Base-by-base conservation (phyloP, 2,797 vertebrate species). In the Corythornis leucogaster region DNA sequence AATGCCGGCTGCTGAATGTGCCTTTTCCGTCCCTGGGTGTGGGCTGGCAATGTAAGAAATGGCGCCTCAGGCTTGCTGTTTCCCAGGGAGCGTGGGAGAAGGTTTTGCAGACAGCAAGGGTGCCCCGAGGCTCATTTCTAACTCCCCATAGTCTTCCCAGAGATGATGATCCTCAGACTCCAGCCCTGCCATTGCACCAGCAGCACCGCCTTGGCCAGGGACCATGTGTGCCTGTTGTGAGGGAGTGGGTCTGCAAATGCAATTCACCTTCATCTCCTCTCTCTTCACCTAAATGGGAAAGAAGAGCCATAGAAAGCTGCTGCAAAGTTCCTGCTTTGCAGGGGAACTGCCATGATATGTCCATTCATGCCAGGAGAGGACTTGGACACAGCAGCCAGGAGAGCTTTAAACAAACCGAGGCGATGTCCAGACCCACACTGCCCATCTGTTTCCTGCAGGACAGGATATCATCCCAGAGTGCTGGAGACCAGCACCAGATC, bases 141-240 rank as follows among this genome's bases (percentile, higher is more conserved):
- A 43, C 40, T 57, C 55, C n/a, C 14, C 18, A 12, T 38, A 35
- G 31, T 15, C 12, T 43, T 80, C 59, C 19, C 9, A 5, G 40
- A 0, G 0, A 6, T 28, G 61, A 38, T 9, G 7, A 3, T 12
- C 13, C 21, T 38, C 13, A 5, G 48, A n/a, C 28, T 70, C 18
- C 68, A 50, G 46, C 33, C 51, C 26, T 54, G 57, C 35, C 3
- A 0, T 21, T 4, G 18, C 9, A 59, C 35, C 22, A 12, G 43
- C 33, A 45, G 54, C 55, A 33, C 15, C 25, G 19, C 17, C 12
- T 8, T 38, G 22, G 42, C 25, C 43, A 38, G 15, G 55, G 25
- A 30, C 54, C 7, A 2, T 0, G 0, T 1, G 2, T 2, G 2
- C 25, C 24, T 5, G 5, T 4, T 30, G n/a, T 21, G 14, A 9